A percentile compares a stretch with the other conserved stretches of the same genome.
Evolutionary conservation across 2,888 invertebrate species (phyloP).

Genomic region (Heliothis peltigera): DNA sequence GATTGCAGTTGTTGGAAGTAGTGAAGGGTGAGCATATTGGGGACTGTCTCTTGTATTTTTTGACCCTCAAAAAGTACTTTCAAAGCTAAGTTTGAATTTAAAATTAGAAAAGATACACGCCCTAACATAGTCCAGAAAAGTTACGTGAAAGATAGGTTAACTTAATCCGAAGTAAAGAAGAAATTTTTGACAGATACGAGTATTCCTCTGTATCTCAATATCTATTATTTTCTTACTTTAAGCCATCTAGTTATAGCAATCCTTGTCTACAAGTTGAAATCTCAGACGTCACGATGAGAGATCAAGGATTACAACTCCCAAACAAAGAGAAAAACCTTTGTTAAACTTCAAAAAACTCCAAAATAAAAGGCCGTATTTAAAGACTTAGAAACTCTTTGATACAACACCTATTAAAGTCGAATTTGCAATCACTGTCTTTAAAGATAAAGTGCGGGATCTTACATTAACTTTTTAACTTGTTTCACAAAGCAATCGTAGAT

Average conservation of each 20-base stretch:
- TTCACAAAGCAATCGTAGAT: conserved; percentile 11
- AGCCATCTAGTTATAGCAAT: not conserved
- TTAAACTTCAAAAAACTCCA: conserved; percentile 42
- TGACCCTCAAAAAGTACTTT: too few relatives aligned
- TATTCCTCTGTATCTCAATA: too few relatives aligned
- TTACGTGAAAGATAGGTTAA: too few relatives aligned
- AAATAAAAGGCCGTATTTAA: conserved; percentile 12
- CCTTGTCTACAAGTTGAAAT: not conserved
- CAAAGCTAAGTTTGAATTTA: too few relatives aligned
- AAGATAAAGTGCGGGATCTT: not conserved
- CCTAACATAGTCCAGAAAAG: too few relatives aligned
- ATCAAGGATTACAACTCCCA: conserved; percentile 34
- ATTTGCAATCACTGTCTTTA: conserved; percentile 19
- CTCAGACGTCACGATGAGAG: conserved; percentile 18
- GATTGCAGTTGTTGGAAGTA: too few relatives aligned
- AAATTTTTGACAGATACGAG: too few relatives aligned
- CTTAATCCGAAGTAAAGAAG: too few relatives aligned
- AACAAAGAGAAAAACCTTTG: conserved; percentile 21
- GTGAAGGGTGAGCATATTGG: too few relatives aligned
- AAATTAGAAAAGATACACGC: too few relatives aligned
- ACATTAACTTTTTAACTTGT: conserved; percentile 8
- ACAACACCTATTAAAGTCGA: conserved; percentile 10
- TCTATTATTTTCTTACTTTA: too few relatives aligned
- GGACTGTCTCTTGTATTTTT: too few relatives aligned
- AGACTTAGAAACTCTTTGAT: conserved; percentile 26